These are phyloP conservation scores for Chymomyza procnemis DNA, from an alignment of 2,888 invertebrate genomes.

Conservation along the genomic window DNA sequence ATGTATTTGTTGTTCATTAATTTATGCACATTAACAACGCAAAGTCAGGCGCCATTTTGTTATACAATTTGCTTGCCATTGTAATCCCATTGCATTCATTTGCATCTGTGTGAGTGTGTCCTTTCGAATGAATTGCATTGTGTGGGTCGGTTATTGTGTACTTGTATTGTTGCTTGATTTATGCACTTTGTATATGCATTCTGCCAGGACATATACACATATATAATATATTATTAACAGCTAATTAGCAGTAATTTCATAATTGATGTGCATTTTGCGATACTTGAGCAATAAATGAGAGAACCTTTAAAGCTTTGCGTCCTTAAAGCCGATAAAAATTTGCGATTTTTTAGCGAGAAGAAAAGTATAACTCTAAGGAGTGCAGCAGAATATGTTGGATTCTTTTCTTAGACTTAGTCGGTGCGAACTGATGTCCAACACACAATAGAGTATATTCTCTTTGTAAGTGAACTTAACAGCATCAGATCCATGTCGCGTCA, in stretches of 20 bases:
- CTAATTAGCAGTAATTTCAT: constrained; percentile 63
- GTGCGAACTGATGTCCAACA: too few relatives aligned
- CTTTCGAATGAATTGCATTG: constrained; percentile 23
- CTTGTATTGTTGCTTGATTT: constrained; percentile 49
- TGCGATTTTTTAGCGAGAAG: too few relatives aligned
- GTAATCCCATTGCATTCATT: background rate
- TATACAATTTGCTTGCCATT: constrained; percentile 2
- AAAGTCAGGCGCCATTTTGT: constrained; percentile 40
- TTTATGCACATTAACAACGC: constrained; percentile 68
- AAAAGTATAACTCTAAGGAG: too few relatives aligned
- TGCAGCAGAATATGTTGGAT: too few relatives aligned
- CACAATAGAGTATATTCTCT: too few relatives aligned
- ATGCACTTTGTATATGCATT: constrained; percentile 53
- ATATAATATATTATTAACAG: constrained; percentile 66
- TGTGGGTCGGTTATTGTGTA: constrained; percentile 36
- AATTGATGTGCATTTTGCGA: constrained; percentile 35
- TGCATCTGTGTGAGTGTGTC: background rate
- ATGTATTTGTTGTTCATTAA: constrained; percentile 45
- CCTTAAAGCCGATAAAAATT: background rate
- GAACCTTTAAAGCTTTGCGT: background rate
- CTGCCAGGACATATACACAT: constrained; percentile 50
- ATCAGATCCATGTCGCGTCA: too few relatives aligned
- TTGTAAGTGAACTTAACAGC: too few relatives aligned
- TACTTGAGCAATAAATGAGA: background rate
- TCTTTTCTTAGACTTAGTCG: too few relatives aligned